Evolutionary conservation across 1,140 invertebrate genomes (phyloP).

Genomic region (Oncopodura yosiiana): DNA sequence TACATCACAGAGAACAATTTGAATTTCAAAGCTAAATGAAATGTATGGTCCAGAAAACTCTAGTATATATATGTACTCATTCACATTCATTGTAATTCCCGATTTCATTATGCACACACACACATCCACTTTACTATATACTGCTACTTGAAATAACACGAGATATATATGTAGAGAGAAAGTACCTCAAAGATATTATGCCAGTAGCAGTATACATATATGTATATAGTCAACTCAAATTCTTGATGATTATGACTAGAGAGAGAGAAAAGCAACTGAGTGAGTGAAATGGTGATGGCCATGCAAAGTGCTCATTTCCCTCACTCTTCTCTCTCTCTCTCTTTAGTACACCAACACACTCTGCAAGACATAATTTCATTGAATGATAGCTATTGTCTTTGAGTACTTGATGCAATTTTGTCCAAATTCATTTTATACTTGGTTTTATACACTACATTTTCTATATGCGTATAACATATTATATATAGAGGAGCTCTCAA

Average conservation of each 20-base stretch:
- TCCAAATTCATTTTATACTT: too few species aligned
- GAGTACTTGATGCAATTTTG: too few species aligned
- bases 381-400: slow-evolving; percentile 26
- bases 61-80: background rate
- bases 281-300: slow-evolving; percentile 19
- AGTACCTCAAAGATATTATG: too few species aligned
- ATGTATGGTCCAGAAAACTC: slow-evolving; percentile 12
- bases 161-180: too few species aligned
- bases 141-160: too few species aligned
- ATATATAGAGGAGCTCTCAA: too few species aligned
- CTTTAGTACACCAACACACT: background rate
- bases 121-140: background rate
- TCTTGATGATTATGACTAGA: slow-evolving; percentile 18
- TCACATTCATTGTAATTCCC: background rate
- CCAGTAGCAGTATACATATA: background rate
- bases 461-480: too few species aligned
- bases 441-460: background rate
- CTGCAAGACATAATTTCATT: slow-evolving; percentile 25
- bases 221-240: background rate
- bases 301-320: slow-evolving; percentile 15
- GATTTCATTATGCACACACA: background rate
- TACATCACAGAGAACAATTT: slow-evolving; percentile 27
- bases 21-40: slow-evolving; percentile 33
- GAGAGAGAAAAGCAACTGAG: too few species aligned
- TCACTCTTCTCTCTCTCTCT: background rate